Evolutionary conservation across 2,888 invertebrate genomes (phyloP).

Genomic region (Hirtodrosophila histrioides): DNA sequence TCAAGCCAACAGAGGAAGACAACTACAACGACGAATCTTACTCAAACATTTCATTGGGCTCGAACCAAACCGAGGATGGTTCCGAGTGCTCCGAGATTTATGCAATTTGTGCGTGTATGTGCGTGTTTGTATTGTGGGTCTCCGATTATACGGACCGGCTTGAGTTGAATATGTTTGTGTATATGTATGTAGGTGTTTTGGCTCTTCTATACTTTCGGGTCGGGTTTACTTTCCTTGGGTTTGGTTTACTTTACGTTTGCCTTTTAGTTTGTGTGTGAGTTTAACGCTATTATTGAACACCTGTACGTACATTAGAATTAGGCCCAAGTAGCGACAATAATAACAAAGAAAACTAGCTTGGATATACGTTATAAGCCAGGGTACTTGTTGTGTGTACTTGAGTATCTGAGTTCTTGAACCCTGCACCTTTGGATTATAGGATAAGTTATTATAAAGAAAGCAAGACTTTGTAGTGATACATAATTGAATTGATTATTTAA

Average conservation of each 20-base stretch:
- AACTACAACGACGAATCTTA: conserved; percentile 8
- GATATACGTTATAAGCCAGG: conserved; percentile 20
- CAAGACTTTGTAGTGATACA: background rate
- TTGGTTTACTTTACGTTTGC: conserved; percentile 14
- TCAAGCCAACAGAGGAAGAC: conserved; percentile 21
- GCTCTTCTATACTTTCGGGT: conserved; percentile 1
- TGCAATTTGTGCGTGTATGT: conserved; percentile 50
- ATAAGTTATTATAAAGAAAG: background rate
- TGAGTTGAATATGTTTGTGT: background rate
- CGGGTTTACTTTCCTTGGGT: background rate
- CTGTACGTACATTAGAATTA: conserved; percentile 51
- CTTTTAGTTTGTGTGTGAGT: conserved; percentile 5
- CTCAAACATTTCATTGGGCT: conserved; percentile 16
- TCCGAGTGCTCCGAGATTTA: conserved; percentile 37
- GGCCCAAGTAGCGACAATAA: too few species aligned
- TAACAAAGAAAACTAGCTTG: conserved; percentile 2
- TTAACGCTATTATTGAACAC: conserved; percentile 50
- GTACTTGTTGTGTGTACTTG: background rate
- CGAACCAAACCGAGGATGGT: conserved; percentile 1
- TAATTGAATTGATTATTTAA: conserved; percentile 5
- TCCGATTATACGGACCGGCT: conserved; percentile 12
- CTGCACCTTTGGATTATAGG: background rate
- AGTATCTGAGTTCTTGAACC: background rate
- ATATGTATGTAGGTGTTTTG: background rate
- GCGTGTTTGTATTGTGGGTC: conserved; percentile 29